A percentile compares a stretch with the other conserved stretches of the same genome.
Conservation (phyloP, 2,797 vertebrate species). For the Calcarius lapponicus region DNA sequence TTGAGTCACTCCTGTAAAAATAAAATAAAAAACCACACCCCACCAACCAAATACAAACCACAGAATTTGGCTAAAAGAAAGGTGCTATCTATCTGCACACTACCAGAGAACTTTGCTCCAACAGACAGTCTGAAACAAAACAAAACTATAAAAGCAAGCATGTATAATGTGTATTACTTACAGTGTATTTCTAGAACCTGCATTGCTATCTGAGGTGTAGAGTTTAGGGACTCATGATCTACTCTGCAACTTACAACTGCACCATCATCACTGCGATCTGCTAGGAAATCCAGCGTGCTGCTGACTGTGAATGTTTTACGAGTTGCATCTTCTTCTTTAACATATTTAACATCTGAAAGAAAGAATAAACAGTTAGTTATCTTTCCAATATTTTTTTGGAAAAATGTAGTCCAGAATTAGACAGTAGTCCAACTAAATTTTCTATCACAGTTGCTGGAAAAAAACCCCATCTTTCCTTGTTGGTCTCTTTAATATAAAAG, state of each 20-base stretch:
- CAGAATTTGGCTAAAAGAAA: not conserved
- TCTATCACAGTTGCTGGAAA: not conserved
- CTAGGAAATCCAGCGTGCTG: constrained; percentile 90
- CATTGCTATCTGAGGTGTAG: constrained; percentile 91
- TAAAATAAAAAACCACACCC: accelerated
- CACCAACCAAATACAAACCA: not conserved
- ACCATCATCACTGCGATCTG: constrained; percentile 90
- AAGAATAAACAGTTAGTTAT: not conserved
- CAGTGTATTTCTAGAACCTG: constrained; percentile 98
- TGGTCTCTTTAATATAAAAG: not conserved
- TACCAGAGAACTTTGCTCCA: not conserved
- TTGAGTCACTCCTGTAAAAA: not conserved
- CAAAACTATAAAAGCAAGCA: not conserved
- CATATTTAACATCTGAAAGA: constrained; percentile 82
- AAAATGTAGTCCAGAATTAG: not conserved
- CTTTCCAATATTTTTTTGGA: not conserved
- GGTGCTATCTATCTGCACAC: not conserved
- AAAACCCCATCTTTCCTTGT: not conserved
- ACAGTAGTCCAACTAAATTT: not conserved
- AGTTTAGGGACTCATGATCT: constrained; percentile 91
- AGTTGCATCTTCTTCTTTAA: constrained; percentile 88
- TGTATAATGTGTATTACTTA: constrained; percentile 80
- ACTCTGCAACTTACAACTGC: constrained; percentile 93
- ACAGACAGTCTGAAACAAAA: not conserved
- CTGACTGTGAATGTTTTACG: constrained; percentile 93